Base-by-base conservation (phyloP, 1,140 invertebrate species). In the Cephus cinctus region DNA sequence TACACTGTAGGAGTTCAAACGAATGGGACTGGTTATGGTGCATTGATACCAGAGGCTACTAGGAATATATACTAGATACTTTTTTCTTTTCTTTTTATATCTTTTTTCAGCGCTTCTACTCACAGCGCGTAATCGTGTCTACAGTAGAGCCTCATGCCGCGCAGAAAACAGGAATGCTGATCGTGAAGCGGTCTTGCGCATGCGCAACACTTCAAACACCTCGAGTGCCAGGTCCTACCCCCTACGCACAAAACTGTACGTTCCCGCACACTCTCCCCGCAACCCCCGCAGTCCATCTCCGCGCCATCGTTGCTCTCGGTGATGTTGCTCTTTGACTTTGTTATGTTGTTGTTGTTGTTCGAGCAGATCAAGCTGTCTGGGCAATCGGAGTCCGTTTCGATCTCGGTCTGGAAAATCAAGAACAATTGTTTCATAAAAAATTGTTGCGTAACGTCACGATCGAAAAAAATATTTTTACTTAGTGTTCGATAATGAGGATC, bases 261-360 rank as follows among this genome's bases (percentile, higher is more conserved):
- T 39, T 77, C 75, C 25, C 63, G 63, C 5, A 77, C 68, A 31
- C 65, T 63, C 61, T 73, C 64, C 9, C 75, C 75, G 47, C 75
- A 77, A 42, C 73, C 73, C 44, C 73, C 73, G 44, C 75, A 77
- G 25, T 76, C 71, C 73, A 77, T 76, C 50, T 71, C 70, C 58
- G 65, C 55, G 9, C 48, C 39, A 31, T 68, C 59, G 20, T 63
- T 54, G 16, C 35, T 42, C 15, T 47, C 47, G 12, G 8, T 56
- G 11, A 21, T 48, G 30, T 42, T 56, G 6, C 15, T 52, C 15
- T 44, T 59, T 1, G 35, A 8, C 11, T 8, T n/a, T n/a, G n/a
- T n/a, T n/a, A 8, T 11, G 34, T 8, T 36, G 11, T 15, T 43
- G 35, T 57, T 53, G 38, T 52, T 53, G 9, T 50, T 54, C 14